These are phyloP conservation scores for Acanthurus leucopareius DNA, from an alignment of 2,797 vertebrate genomes.

Conservation along the genomic window DNA sequence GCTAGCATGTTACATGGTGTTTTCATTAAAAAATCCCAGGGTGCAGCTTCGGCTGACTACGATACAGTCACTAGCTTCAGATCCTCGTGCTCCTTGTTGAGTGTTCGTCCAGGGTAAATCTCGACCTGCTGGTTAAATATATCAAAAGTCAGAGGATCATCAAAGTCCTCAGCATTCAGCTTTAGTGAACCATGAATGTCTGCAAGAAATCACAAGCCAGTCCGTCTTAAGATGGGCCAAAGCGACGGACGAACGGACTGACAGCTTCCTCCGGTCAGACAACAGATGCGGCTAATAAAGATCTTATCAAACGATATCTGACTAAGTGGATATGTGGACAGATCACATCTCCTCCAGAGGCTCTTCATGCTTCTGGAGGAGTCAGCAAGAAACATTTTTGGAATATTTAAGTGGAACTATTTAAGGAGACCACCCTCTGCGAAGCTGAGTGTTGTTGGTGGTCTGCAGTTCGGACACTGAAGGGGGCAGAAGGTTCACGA, in stretches of 20 bases:
- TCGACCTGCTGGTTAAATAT: background rate
- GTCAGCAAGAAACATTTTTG: background rate
- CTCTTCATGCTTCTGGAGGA: too few relatives aligned
- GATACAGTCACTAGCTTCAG: background rate
- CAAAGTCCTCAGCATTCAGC: constrained; percentile 7
- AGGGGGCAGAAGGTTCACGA: background rate
- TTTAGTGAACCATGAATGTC: constrained; percentile 1
- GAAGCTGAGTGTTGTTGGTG: constrained; percentile 1
- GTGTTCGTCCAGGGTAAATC: background rate
- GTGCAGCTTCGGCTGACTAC: background rate
- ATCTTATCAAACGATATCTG: constrained; percentile 4
- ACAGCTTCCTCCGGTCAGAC: background rate
- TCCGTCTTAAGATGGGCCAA: constrained; percentile 14
- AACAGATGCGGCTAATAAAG: background rate
- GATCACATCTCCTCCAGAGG: too few relatives aligned
- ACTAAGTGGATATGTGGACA: constrained; percentile 23
- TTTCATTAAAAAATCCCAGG: background rate
- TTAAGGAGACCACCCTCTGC: constrained; percentile 33
- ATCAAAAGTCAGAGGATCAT: constrained; percentile 2
- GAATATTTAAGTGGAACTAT: constrained; percentile 49
- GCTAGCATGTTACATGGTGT: constrained; percentile 8
- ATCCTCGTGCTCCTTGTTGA: background rate
- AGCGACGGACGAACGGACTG: background rate
- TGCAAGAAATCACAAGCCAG: background rate
- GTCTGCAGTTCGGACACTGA: constrained; percentile 2